Conservation (phyloP, 2,797 vertebrate genomes). For the Ciconia nigra region DNA sequence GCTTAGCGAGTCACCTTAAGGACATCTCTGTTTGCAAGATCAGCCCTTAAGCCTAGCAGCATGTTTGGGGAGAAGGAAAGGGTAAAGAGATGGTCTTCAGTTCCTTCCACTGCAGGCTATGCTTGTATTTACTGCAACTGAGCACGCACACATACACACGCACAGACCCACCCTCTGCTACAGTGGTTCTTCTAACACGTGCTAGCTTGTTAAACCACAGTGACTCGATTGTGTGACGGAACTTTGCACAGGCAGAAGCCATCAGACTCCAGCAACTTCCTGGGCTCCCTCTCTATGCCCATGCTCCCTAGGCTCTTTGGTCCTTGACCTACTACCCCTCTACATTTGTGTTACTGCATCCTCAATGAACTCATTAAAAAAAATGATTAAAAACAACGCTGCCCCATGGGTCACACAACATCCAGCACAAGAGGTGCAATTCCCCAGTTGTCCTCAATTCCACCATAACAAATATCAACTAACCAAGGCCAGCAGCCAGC, state of each 20-base stretch:
- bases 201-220: neutral
- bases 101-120: neutral
- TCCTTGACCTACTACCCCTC: neutral
- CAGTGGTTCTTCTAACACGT: neutral
- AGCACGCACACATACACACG: neutral
- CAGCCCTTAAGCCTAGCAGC: neutral
- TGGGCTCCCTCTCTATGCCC: neutral
- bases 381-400: neutral
- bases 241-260: neutral
- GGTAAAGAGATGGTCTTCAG: neutral
- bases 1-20: neutral
- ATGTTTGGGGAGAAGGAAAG: neutral
- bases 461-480: neutral
- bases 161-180: neutral
- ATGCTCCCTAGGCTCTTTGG: neutral
- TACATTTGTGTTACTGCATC: neutral
- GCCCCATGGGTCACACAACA: neutral
- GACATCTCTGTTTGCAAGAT: neutral
- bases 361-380: neutral
- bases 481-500: neutral
- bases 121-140: neutral
- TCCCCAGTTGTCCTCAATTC: neutral
- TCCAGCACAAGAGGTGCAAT: neutral
- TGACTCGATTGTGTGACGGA: neutral
- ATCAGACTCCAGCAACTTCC: neutral